These are phyloP conservation scores for Empis stercorea DNA, from an alignment of 2,888 invertebrate genomes.

Conservation along the genomic window DNA sequence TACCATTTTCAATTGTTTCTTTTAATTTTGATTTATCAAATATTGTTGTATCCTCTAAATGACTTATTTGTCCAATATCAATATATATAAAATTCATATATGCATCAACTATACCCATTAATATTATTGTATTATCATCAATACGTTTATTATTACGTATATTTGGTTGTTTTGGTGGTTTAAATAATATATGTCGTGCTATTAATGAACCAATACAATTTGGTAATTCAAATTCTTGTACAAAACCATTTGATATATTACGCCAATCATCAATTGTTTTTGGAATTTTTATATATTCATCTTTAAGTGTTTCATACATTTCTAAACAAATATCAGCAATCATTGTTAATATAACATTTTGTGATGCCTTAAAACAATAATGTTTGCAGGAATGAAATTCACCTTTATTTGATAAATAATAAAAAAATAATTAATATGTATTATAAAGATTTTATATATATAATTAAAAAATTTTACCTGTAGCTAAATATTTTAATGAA, in stretches of 20 bases:
- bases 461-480: slow-evolving; percentile 25
- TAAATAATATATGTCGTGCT: slow-evolving; percentile 29
- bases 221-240: slow-evolving; percentile 19
- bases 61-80: slow-evolving; percentile 23
- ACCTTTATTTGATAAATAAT: slow-evolving; percentile 19
- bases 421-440: background rate
- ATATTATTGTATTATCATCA: slow-evolving; percentile 24
- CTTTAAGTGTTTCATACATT: slow-evolving; percentile 31
- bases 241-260: slow-evolving; percentile 19
- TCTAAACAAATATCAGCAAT: slow-evolving; percentile 33
- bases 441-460: background rate
- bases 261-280: slow-evolving; percentile 33
- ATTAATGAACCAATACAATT: slow-evolving; percentile 29
- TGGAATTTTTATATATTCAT: slow-evolving; percentile 31
- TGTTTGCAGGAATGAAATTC: slow-evolving; percentile 34
- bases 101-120: slow-evolving; percentile 28
- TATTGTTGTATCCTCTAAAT: slow-evolving; percentile 24
- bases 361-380: slow-evolving; percentile 34
- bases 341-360: slow-evolving; percentile 34
- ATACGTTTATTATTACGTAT: slow-evolving; percentile 1
- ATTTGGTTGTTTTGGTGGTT: slow-evolving; percentile 10
- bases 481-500: slow-evolving; percentile 33
- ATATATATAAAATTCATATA: slow-evolving; percentile 29
- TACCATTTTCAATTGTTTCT: slow-evolving; percentile 20
- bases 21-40: slow-evolving; percentile 27